These are phyloP conservation scores for Alauda arvensis DNA, from an alignment of 2,797 vertebrate species.

Conservation along the genomic window DNA sequence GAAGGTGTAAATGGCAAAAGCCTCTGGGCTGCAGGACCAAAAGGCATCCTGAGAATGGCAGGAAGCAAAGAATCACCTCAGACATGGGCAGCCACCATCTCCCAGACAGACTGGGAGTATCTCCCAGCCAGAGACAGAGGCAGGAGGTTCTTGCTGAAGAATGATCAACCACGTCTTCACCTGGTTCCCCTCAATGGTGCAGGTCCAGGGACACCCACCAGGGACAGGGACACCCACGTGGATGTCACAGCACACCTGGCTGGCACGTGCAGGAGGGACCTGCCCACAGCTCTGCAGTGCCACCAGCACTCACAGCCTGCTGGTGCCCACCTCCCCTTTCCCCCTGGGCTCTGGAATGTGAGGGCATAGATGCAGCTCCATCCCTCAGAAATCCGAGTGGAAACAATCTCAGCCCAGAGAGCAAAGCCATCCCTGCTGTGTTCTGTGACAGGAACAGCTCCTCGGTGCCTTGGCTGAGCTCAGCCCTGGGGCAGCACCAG, in stretches of 20 bases:
- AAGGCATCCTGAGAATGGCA: not conserved
- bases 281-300: not conserved
- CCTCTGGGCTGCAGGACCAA: not conserved
- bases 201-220: not conserved
- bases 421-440: not conserved
- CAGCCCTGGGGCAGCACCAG: not conserved
- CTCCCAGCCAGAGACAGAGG: not conserved
- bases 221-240: not conserved
- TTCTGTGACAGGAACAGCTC: not conserved
- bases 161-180: not conserved
- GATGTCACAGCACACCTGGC: not conserved
- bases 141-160: not conserved
- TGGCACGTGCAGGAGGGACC: not conserved
- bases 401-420: not conserved
- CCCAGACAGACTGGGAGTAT: not conserved
- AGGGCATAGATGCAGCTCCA: not conserved
- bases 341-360: not conserved
- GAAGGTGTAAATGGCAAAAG: not conserved
- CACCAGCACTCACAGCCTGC: not conserved
- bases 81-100: not conserved
- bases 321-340: not conserved
- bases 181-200: accelerated
- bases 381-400: not conserved
- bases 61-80: not conserved
- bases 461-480: not conserved